Base-by-base conservation (phyloP, 1,140 invertebrate genomes). In the Scylla paramamosain region DNA sequence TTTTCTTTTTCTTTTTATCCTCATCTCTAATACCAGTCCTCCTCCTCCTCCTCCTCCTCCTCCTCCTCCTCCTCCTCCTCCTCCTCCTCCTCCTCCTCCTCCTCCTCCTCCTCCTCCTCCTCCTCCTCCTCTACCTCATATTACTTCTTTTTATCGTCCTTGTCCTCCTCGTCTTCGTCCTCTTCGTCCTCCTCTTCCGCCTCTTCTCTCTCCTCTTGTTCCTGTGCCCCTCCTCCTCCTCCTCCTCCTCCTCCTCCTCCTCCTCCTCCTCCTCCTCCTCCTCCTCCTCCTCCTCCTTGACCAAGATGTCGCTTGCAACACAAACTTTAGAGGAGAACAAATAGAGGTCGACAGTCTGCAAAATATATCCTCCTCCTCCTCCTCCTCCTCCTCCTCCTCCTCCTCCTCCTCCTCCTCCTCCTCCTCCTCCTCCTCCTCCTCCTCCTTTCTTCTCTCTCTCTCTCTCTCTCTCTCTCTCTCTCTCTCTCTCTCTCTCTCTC, bases 281-380 rank as follows among this genome's bases (percentile, higher is more conserved):
- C 52, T 77, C 67, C 67, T 77, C 67, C 67, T 77, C 67, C 67
- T 77, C 67, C 25, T 77, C 67, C 67, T 77, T 77, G 67, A 77
- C 67, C 67, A 77, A 77, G 10, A 59, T 59, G 52, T 59, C 52
- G 12, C 52, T 59, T 12, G 52, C 52, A 77, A 77, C 67, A 77
- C 67, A 77, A 77, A 77, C 67, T 77, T 77, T 20, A 25, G 67
- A 25, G 25, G 20, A 25, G 1, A n/a, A 77, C 67, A 59, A 59
- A 59, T n/a, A 77, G 67, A 20, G 67, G 67, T 77, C 52, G 67
- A 77, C 16, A n/a, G 16, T 77, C 25, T n/a, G 4, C 67, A 25
- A 77, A 77, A 77, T 77, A n/a, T 77, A n/a, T n/a, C 20, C 67
- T n/a, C 25, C 8, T n/a, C 8, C n/a, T 77, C 67, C 8, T 8